A percentile compares a stretch with the other conserved stretches of the same genome.
Conservation (phyloP, 2,113 vertebrate genomes). For the Dryoscopus gambensis region DNA sequence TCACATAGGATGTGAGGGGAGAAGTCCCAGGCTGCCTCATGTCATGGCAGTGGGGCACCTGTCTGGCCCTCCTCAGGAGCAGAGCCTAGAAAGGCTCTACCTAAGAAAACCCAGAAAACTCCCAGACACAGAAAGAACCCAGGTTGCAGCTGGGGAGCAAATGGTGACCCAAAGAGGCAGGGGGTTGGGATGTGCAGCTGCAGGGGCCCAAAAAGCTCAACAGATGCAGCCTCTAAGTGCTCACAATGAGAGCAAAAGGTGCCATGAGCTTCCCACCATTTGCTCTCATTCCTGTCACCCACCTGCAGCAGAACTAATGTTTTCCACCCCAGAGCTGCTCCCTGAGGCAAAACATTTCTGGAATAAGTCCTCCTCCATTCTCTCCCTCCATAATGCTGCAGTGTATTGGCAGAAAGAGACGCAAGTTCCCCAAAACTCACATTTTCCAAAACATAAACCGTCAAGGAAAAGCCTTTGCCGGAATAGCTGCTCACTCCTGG, state of each 20-base stretch:
- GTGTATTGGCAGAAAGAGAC: not conserved
- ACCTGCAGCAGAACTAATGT: not conserved
- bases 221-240: not conserved
- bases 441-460: not conserved
- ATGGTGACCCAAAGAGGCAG: not conserved
- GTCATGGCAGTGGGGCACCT: accelerated
- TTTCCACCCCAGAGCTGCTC: not conserved
- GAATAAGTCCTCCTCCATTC: not conserved
- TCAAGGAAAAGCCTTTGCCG: constrained; percentile 19
- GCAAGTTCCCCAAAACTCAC: not conserved
- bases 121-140: not conserved
- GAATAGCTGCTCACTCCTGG: not conserved
- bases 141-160: not conserved
- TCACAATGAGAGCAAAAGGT: not conserved
- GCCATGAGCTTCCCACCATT: not conserved
- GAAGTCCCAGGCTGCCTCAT: not conserved
- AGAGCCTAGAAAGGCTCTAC: not conserved
- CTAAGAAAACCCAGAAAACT: not conserved
- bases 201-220: not conserved
- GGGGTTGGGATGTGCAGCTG: not conserved
- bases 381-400: not conserved
- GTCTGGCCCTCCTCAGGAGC: accelerated
- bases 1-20: accelerated
- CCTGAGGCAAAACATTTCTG: not conserved
- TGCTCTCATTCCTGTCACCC: not conserved